A percentile compares a stretch with the other conserved stretches of the same genome.
These are phyloP conservation scores for Sibirionetta formosa DNA, from an alignment of 2,797 vertebrate species.

Conservation along the genomic window DNA sequence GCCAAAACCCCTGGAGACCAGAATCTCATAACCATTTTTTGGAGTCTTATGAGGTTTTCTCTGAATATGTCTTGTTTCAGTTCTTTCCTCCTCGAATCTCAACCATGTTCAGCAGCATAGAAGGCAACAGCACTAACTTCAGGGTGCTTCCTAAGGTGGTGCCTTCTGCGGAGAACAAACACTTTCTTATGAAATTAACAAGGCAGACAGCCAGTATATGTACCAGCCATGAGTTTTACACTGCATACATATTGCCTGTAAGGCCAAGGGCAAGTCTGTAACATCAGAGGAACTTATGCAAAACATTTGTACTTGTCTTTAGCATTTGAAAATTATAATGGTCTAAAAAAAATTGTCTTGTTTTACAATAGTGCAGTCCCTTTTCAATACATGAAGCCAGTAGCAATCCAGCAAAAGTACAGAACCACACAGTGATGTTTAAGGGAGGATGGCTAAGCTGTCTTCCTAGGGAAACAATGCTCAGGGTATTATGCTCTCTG, in stretches of 20 bases:
- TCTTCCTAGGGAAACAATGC: not conserved
- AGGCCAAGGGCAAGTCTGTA: not conserved
- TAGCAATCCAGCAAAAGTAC: not conserved
- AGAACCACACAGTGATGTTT: not conserved
- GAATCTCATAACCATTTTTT: not conserved
- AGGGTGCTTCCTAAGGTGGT: not conserved
- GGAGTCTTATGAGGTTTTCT: not conserved
- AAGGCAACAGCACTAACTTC: not conserved
- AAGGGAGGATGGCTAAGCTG: not conserved
- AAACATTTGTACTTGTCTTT: not conserved
- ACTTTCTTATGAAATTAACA: not conserved
- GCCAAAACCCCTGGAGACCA: not conserved
- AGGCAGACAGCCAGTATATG: not conserved
- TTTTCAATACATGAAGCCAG: not conserved
- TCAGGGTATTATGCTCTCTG: not conserved
- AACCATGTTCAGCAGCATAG: not conserved
- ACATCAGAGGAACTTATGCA: not conserved
- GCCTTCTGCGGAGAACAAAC: not conserved
- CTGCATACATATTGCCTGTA: not conserved
- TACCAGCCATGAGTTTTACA: fast-evolving
- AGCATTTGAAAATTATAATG: not conserved
- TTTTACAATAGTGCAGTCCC: not conserved
- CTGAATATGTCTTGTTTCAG: not conserved
- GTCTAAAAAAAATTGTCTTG: not conserved
- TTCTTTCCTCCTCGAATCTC: not conserved